Percentiles rank a stretch among this genome's conserved stretches.
Conservation (phyloP, 2,797 vertebrate species). For the Avahi laniger region DNA sequence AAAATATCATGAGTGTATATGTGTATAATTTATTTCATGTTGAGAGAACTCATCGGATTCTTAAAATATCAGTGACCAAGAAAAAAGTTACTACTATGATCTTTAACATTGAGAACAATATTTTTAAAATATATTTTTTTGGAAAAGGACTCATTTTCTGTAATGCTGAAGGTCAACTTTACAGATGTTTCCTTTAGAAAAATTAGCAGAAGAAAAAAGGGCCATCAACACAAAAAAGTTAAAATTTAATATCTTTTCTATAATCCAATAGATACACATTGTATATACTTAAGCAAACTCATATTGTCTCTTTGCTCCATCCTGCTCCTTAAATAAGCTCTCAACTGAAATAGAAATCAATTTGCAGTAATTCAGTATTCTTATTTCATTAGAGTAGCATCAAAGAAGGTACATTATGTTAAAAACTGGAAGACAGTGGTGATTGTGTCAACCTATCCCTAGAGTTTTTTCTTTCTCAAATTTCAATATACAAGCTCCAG, state of each 20-base stretch:
- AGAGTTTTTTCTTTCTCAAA: conserved; percentile 2
- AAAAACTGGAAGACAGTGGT: background rate
- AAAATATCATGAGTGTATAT: background rate
- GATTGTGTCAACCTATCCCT: background rate
- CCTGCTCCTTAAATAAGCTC: background rate
- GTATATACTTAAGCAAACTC: background rate
- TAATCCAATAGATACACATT: background rate
- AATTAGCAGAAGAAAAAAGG: background rate
- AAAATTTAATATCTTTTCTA: background rate
- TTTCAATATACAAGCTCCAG: conserved; percentile 24
- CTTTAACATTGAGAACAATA: background rate
- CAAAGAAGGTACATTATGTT: background rate
- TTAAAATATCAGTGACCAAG: background rate
- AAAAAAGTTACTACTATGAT: background rate
- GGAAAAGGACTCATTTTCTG: background rate
- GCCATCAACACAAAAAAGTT: background rate
- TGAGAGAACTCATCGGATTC: background rate
- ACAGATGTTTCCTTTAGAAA: background rate
- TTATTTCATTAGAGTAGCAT: background rate
- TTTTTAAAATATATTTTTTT: background rate
- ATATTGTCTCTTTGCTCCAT: background rate
- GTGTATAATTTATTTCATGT: background rate
- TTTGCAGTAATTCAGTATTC: conserved; percentile 8
- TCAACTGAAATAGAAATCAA: conserved; percentile 25
- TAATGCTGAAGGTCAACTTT: background rate